Conservation (phyloP, 2,888 invertebrate species). For the Apotomis turbidana region DNA sequence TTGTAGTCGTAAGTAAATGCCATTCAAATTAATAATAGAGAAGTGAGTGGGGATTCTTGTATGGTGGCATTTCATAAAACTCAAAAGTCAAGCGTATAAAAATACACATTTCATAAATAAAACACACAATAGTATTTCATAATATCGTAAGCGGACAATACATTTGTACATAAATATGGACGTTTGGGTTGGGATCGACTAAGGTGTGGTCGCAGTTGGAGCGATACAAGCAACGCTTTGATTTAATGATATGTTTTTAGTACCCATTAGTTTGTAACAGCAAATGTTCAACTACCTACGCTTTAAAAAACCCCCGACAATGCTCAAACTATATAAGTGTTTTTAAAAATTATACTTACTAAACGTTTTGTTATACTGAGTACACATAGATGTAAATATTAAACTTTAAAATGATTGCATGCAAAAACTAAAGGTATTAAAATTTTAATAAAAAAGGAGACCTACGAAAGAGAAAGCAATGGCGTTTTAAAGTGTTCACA, state of each 20-base stretch:
- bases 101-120: conserved; percentile 43
- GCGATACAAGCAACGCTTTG: neutral
- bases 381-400: no score
- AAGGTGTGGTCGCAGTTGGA: conserved; percentile 41
- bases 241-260: neutral
- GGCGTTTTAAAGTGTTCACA: no score
- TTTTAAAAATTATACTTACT: no score
- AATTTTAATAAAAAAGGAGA: no score
- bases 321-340: no score
- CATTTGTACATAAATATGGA: conserved; percentile 54
- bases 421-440: no score
- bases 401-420: no score
- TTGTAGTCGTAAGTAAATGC: neutral
- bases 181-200: conserved; percentile 48
- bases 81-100: conserved; percentile 36
- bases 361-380: no score
- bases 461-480: no score
- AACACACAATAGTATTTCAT: conserved; percentile 43
- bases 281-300: no score
- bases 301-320: no score
- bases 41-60: conserved; percentile 24
- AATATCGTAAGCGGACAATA: conserved; percentile 55
- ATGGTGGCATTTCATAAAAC: conserved; percentile 20
- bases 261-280: no score
- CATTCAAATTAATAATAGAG: conserved; percentile 29